Conservation (phyloP, 2,113 vertebrate genomes). For the Calidris pygmaea region DNA sequence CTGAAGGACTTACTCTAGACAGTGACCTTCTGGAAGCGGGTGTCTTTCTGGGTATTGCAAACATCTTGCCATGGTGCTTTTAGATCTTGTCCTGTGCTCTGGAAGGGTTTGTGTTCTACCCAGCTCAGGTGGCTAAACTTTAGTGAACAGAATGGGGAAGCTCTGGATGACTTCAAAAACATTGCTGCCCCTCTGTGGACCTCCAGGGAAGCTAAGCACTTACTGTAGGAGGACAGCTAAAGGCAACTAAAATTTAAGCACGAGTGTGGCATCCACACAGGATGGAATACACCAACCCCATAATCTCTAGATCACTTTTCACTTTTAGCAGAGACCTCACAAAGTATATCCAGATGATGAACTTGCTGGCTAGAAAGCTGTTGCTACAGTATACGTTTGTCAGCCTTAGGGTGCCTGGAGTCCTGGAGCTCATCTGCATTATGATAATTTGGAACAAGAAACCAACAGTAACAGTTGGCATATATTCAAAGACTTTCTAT, state of each 20-base stretch:
- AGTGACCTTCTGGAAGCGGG: neutral
- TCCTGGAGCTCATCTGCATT: conserved; percentile 40
- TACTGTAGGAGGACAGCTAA: neutral
- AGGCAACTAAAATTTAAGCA: neutral
- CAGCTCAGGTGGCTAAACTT: neutral
- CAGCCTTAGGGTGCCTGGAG: conserved; percentile 5
- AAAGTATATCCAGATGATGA: neutral
- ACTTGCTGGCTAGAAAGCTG: neutral
- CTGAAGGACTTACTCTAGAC: neutral
- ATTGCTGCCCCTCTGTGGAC: neutral
- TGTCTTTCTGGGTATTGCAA: neutral
- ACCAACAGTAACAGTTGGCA: conserved; percentile 22
- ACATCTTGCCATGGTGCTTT: neutral
- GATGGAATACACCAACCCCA: neutral
- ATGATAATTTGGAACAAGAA: conserved; percentile 52
- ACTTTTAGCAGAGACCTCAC: neutral
- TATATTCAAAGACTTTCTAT: conserved; percentile 45
- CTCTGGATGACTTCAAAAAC: neutral
- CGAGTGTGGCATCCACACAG: neutral
- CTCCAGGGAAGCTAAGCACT: neutral
- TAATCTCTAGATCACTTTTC: neutral
- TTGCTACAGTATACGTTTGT: neutral
- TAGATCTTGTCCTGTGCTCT: neutral
- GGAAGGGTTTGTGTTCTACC: neutral
- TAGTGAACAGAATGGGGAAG: neutral